A percentile compares a stretch with the other conserved stretches of the same genome.
These are phyloP conservation scores for Bombus superbus DNA, from an alignment of 1,140 invertebrate species.

Conservation along the genomic window DNA sequence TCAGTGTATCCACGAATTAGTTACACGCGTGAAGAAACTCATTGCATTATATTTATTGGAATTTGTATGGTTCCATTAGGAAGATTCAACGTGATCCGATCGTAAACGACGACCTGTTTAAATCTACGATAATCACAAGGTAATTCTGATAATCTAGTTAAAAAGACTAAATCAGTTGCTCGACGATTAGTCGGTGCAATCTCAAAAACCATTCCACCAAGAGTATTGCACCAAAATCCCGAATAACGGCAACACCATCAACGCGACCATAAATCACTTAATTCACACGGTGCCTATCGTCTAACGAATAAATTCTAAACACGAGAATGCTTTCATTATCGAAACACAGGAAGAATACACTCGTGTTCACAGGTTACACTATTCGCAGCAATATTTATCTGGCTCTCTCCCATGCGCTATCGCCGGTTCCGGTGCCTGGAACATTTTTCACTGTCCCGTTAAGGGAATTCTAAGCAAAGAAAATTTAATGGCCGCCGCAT, in stretches of 20 bases:
- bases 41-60: not conserved
- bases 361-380: not conserved
- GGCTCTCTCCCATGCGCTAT: not conserved
- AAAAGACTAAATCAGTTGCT: too few relatives aligned
- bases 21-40: not conserved
- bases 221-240: too few relatives aligned
- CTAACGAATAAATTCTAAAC: not conserved
- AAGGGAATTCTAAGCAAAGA: conserved; percentile 1
- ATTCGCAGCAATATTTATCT: not conserved
- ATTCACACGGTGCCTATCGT: not conserved
- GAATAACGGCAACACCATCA: too few relatives aligned
- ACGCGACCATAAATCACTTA: not conserved
- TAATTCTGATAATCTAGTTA: too few relatives aligned
- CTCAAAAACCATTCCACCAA: too few relatives aligned
- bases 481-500: not conserved
- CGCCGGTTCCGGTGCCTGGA: not conserved
- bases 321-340: not conserved
- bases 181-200: too few relatives aligned
- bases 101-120: too few relatives aligned
- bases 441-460: not conserved
- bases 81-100: too few relatives aligned
- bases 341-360: not conserved
- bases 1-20: not conserved
- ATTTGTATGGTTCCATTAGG: too few relatives aligned
- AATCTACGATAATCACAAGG: too few relatives aligned